These are phyloP conservation scores for Harpagoxenus sublaevis DNA, from an alignment of 2,888 invertebrate genomes.

Conservation along the genomic window DNA sequence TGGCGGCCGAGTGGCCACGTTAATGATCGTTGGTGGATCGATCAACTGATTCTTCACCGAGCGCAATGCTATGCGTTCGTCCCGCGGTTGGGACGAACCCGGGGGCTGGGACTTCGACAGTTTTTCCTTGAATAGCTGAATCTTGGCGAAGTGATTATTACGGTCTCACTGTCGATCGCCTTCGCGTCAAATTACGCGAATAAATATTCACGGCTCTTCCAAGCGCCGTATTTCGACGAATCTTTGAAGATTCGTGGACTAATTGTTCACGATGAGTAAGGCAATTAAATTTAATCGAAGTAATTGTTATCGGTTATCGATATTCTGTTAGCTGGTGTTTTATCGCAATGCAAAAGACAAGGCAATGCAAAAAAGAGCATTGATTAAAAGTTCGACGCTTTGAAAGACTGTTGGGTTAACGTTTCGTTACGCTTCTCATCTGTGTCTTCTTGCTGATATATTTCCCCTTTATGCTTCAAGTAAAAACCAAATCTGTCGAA, in stretches of 20 bases:
- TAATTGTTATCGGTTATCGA: constrained; percentile 13
- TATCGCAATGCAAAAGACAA: constrained; percentile 46
- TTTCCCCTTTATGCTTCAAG: neutral
- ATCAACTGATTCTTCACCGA: constrained; percentile 72
- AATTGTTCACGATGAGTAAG: constrained; percentile 32
- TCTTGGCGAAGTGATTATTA: constrained; percentile 76
- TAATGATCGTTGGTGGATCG: constrained; percentile 52
- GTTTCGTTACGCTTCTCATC: neutral
- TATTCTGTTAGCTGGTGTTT: neutral
- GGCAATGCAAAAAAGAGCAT: constrained; percentile 58
- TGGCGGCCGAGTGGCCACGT: constrained; percentile 78
- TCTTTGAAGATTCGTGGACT: neutral
- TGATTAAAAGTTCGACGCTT: constrained; percentile 62
- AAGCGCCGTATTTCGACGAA: neutral
- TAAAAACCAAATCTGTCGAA: neutral
- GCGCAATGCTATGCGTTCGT: constrained; percentile 78
- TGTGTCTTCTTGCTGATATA: constrained; percentile 9
- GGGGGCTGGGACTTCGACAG: constrained; percentile 80
- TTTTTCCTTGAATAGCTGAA: constrained; percentile 82
- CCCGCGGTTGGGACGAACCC: constrained; percentile 75
- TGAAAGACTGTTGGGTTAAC: constrained; percentile 74
- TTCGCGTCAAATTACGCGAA: neutral
- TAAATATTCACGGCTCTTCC: neutral
- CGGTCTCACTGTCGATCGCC: constrained; percentile 13
- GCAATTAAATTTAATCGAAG: constrained; percentile 6